phyloP scores from a whole-genome alignment of 2,113 vertebrate genomes.

The Suncus etruscus region DNA sequence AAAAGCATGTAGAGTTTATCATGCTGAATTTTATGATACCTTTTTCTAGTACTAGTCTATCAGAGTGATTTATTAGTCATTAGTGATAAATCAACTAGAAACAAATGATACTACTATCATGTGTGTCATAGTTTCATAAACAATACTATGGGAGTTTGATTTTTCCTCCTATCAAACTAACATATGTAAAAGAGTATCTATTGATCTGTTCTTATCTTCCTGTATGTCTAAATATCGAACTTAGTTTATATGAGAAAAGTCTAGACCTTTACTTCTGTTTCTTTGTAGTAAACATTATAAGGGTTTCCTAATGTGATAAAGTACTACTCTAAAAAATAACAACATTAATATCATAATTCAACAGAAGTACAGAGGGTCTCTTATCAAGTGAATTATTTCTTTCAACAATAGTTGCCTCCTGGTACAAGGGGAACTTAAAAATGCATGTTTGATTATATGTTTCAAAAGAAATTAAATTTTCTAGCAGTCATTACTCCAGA shows the following conservation, averaged over 20 bases:
- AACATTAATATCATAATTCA: slow-evolving; percentile 68
- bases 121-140: too few relatives aligned
- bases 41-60: slow-evolving; percentile 44
- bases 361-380: slow-evolving; percentile 20
- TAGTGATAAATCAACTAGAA: not conserved
- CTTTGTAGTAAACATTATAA: not conserved
- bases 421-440: slow-evolving; percentile 4
- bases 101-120: slow-evolving; percentile 21
- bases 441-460: slow-evolving; percentile 31
- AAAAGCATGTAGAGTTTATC: slow-evolving; percentile 50
- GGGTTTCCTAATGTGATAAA: not conserved
- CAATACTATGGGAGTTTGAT: not conserved
- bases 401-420: not conserved
- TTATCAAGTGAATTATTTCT: slow-evolving; percentile 45
- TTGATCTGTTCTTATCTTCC: not conserved
- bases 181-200: not conserved
- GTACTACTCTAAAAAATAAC: not conserved
- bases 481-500: not conserved
- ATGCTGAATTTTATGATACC: slow-evolving; percentile 63
- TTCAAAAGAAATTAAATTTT: slow-evolving; percentile 67
- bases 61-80: slow-evolving; percentile 33
- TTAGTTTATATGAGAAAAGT: not conserved
- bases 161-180: slow-evolving; percentile 29
- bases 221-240: not conserved
- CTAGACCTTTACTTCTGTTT: not conserved